A percentile compares a stretch with the other conserved stretches of the same genome.
These are phyloP conservation scores for Phallusia fumigata DNA, from an alignment of 23 tunicate genomes.

Conservation along the genomic window DNA sequence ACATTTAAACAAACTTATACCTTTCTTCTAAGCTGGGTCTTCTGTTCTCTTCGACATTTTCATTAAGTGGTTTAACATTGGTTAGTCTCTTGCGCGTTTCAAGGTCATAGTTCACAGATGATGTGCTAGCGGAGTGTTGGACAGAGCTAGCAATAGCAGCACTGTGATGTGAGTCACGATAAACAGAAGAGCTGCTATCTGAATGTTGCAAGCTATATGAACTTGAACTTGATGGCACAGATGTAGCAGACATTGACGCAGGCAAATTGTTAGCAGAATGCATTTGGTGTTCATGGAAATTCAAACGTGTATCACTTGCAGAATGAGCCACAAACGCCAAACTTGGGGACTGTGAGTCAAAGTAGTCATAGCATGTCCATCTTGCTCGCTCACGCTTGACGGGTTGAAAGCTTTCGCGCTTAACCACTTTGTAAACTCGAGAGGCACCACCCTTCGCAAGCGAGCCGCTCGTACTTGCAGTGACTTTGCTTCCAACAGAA, in stretches of 20 bases:
- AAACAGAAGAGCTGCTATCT: slow-evolving; percentile 52
- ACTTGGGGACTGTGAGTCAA: slow-evolving; percentile 69
- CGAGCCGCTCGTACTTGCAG: slow-evolving; percentile 11
- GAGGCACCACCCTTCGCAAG: slow-evolving; percentile 32
- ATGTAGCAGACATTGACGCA: slow-evolving; percentile 44
- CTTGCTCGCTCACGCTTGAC: slow-evolving; percentile 37
- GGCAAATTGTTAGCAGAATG: slow-evolving; percentile 18
- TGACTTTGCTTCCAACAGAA: slow-evolving; percentile 7
- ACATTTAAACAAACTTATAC: background rate
- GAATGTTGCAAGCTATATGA: slow-evolving; percentile 66
- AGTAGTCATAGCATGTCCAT: slow-evolving; percentile 76
- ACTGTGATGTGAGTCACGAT: slow-evolving; percentile 25
- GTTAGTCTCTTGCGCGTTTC: slow-evolving; percentile 2
- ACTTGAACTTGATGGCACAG: slow-evolving; percentile 67
- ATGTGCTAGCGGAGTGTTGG: slow-evolving; percentile 69
- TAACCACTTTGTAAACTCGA: slow-evolving; percentile 83
- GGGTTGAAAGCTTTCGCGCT: slow-evolving; percentile 60
- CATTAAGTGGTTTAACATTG: background rate
- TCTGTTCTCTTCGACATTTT: slow-evolving; percentile 5
- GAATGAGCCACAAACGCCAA: slow-evolving; percentile 37
- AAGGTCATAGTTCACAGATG: slow-evolving; percentile 45
- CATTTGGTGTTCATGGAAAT: slow-evolving; percentile 13
- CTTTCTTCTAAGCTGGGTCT: slow-evolving; percentile 18
- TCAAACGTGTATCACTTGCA: slow-evolving; percentile 35
- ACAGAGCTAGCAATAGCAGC: background rate